phyloP scores from a whole-genome alignment of 1,140 invertebrate genomes.

The Eufriesea mexicana region DNA sequence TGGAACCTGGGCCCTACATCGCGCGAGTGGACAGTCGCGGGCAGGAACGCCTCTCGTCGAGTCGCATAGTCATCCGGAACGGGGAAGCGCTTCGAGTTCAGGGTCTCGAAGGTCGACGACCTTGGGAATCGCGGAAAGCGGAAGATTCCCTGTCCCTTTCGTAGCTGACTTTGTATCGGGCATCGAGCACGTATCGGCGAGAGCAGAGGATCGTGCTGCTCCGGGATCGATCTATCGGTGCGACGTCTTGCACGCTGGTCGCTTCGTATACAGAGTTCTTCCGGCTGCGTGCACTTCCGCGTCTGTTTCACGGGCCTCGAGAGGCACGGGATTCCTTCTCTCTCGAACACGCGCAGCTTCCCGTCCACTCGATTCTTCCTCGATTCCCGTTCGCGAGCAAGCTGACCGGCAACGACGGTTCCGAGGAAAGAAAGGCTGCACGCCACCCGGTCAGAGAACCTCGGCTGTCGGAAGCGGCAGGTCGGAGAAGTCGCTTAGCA shows the following conservation, averaged over 20 bases:
- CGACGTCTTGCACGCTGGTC: neutral
- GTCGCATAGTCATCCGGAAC: neutral
- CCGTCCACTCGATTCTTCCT: neutral
- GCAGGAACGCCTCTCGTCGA: neutral
- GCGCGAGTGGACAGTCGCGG: neutral
- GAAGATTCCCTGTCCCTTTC: neutral
- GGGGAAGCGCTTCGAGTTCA: neutral
- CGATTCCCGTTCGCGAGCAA: neutral
- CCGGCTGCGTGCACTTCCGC: neutral
- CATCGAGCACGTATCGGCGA: too few relatives aligned
- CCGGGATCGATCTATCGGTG: neutral
- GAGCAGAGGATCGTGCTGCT: neutral
- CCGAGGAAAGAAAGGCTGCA: neutral
- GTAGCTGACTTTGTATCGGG: neutral
- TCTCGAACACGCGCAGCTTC: neutral
- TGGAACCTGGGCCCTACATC: neutral
- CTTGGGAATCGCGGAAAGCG: neutral
- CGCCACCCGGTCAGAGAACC: neutral
- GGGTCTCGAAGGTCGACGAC: conserved; percentile 20
- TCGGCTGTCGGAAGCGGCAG: neutral
- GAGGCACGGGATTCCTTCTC: neutral
- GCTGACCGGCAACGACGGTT: neutral
- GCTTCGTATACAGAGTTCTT: conserved; percentile 37
- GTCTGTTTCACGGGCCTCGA: neutral
- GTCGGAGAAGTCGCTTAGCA: conserved; percentile 75